Evolutionary conservation across 1,140 invertebrate genomes (phyloP).

Genomic region (Melitaea cinxia): DNA sequence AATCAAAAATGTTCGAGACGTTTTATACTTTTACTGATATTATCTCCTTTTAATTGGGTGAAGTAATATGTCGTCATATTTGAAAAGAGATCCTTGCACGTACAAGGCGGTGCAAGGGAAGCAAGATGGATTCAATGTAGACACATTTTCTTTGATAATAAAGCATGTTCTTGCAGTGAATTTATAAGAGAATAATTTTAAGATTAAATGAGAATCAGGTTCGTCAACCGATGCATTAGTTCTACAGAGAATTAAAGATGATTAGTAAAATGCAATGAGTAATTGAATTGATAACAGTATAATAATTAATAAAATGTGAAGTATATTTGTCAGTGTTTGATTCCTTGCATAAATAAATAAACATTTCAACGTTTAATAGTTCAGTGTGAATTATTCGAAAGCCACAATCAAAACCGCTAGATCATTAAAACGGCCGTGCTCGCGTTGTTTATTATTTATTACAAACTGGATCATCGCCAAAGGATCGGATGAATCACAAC

Average conservation of each 20-base stretch:
- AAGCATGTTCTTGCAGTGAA: not conserved
- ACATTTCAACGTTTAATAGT: not conserved
- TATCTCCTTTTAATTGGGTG: not conserved
- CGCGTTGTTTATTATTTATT: slow-evolving; percentile 24
- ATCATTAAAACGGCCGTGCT: slow-evolving; percentile 15
- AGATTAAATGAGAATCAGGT: no score
- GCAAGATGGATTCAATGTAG: not conserved
- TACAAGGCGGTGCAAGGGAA: not conserved
- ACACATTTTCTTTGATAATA: not conserved
- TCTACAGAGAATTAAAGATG: no score
- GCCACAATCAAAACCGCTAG: not conserved
- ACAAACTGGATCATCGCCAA: slow-evolving; percentile 27
- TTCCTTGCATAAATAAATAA: no score
- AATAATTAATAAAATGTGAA: no score
- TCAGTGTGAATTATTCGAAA: not conserved
- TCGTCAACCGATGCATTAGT: no score
- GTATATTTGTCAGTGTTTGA: no score
- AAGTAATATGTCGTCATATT: not conserved
- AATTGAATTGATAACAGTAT: no score
- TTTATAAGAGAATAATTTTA: no score
- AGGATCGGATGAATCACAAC: slow-evolving; percentile 37
- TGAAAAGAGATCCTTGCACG: not conserved
- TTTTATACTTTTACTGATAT: not conserved
- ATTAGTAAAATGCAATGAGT: no score
- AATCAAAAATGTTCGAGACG: slow-evolving; percentile 4